Evolutionary conservation across 2,113 vertebrate species (phyloP).

Genomic region (Piaya cayana): DNA sequence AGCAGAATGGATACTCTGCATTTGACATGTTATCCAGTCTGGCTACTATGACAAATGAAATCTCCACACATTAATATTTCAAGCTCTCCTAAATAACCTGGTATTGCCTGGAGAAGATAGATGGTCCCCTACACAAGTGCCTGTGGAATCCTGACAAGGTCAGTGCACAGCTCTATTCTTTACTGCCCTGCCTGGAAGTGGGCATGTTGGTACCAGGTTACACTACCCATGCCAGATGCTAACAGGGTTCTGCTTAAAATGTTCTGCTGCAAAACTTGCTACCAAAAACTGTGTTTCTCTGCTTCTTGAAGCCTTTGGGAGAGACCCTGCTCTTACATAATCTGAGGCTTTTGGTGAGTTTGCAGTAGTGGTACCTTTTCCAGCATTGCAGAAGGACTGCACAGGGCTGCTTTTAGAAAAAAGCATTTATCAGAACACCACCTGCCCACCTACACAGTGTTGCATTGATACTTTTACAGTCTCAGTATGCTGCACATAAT

Average conservation of each 20-base stretch:
- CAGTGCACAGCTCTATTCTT: neutral
- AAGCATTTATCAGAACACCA: neutral
- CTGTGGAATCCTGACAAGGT: accelerated
- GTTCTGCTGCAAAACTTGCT: neutral
- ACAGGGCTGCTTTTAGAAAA: neutral
- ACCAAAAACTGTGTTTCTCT: accelerated
- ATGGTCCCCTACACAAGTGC: neutral
- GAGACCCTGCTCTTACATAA: neutral
- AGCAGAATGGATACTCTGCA: neutral
- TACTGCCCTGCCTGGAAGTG: neutral
- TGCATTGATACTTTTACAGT: neutral
- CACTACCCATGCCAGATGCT: neutral
- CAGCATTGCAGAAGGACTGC: neutral
- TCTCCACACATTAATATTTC: neutral
- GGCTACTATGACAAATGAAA: neutral
- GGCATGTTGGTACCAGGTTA: neutral
- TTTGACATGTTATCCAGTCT: neutral
- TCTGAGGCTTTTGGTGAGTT: neutral
- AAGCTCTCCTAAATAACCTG: neutral
- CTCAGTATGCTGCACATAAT: neutral
- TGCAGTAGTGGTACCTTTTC: neutral
- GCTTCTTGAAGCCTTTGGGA: neutral
- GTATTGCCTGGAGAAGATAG: neutral
- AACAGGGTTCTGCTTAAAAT: neutral
- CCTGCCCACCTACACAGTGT: neutral